Evolutionary conservation across 2,113 vertebrate genomes (phyloP).

Genomic region (Pyxicephalus adspersus): DNA sequence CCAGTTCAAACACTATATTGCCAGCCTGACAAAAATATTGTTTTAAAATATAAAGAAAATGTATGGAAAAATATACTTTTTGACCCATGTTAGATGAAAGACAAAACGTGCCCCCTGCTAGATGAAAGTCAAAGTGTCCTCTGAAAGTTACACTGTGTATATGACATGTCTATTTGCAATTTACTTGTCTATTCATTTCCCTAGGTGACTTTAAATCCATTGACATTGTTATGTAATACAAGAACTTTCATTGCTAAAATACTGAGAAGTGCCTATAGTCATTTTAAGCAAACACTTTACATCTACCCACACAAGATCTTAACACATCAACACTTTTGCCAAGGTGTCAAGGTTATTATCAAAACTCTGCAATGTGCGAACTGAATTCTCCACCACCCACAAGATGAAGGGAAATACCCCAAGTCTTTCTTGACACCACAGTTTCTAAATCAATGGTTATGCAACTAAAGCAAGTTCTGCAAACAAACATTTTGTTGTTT

Average conservation of each 20-base stretch:
- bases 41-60: too few relatives aligned
- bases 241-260: constrained; percentile 4
- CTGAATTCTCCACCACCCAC: constrained; percentile 21
- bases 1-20: too few relatives aligned
- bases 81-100: too few relatives aligned
- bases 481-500: background rate
- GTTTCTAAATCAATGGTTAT: background rate
- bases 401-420: constrained; percentile 46
- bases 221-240: background rate
- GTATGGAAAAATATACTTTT: too few relatives aligned
- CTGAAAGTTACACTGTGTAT: too few relatives aligned
- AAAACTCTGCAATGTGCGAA: constrained; percentile 28
- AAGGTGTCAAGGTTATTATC: constrained; percentile 48
- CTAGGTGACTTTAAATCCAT: background rate
- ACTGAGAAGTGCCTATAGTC: background rate
- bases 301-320: constrained; percentile 6
- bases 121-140: too few relatives aligned
- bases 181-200: too few relatives aligned
- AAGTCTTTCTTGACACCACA: background rate
- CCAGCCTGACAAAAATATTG: too few relatives aligned
- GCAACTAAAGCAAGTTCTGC: constrained; percentile 1
- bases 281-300: constrained; percentile 15
- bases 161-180: too few relatives aligned
- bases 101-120: too few relatives aligned
- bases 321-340: constrained; percentile 43